phyloP scores from a whole-genome alignment of 2,797 vertebrate genomes.

The Pangasius larnaudii region DNA sequence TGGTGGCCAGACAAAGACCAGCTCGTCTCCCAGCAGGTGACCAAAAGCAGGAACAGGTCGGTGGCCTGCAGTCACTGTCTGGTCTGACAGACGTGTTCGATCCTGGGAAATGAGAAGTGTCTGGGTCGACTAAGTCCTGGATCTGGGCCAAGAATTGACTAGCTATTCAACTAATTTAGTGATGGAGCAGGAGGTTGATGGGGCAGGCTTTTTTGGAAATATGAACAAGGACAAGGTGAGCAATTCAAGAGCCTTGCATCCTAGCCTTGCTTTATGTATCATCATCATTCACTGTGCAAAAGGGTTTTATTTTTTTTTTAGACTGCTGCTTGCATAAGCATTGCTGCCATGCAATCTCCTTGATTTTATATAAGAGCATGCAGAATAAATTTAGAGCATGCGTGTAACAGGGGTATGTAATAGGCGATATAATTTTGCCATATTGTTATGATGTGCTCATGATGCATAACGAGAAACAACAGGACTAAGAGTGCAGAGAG shows the following conservation, averaged over 20 bases:
- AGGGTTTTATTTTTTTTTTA: not conserved
- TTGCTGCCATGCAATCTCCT: too few species aligned
- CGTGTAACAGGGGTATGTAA: too few species aligned
- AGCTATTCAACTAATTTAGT: not conserved
- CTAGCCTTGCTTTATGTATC: not conserved
- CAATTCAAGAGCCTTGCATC: not conserved
- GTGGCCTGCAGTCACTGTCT: not conserved
- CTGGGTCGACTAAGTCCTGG: not conserved
- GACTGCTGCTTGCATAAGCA: too few species aligned
- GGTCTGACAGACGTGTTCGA: not conserved
- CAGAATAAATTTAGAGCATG: too few species aligned
- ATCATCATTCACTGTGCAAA: not conserved
- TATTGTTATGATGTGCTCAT: not conserved
- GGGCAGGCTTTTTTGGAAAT: not conserved
- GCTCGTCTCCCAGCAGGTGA: not conserved
- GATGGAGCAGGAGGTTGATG: not conserved
- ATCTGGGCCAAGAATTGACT: not conserved
- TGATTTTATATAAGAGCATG: too few species aligned
- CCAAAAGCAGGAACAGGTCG: not conserved
- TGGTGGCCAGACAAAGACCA: not conserved
- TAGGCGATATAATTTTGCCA: not conserved
- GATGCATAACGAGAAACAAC: too few species aligned
- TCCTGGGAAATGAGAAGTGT: not conserved
- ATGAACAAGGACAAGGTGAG: not conserved
- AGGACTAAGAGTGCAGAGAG: too few species aligned